Conservation (phyloP, 2,888 invertebrate genomes). For the Caenorhabditis sp. region DNA sequence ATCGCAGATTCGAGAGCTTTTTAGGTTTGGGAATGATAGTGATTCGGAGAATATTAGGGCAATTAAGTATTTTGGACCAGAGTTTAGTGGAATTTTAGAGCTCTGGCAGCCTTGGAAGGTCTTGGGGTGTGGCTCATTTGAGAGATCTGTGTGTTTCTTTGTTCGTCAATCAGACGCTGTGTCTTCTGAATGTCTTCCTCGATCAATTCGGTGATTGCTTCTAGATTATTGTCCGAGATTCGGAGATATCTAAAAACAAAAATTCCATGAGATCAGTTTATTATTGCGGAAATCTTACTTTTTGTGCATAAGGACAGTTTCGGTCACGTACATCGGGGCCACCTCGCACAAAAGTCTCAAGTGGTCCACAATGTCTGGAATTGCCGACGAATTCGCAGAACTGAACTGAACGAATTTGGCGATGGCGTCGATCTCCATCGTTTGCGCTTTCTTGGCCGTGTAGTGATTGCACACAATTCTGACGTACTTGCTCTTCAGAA, state of each 20-base stretch:
- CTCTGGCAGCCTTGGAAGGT: conserved; percentile 46
- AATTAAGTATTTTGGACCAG: background rate
- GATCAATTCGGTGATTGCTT: conserved; percentile 36
- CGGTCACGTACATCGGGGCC: conserved; percentile 39
- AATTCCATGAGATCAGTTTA: too few species aligned
- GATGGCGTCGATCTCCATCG: conserved; percentile 49
- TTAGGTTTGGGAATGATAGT: background rate
- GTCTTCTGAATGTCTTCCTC: conserved; percentile 25
- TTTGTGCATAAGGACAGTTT: conserved; percentile 18
- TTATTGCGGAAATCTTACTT: conserved; percentile 42
- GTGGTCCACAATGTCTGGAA: conserved; percentile 34
- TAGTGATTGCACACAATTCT: conserved; percentile 49
- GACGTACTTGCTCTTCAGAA: conserved; percentile 36
- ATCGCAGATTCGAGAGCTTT: background rate
- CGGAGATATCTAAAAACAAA: conserved; percentile 39
- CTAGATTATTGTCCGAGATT: conserved; percentile 52
- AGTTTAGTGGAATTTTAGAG: conserved; percentile 37
- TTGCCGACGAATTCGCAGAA: conserved; percentile 24
- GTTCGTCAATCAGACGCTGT: conserved; percentile 11
- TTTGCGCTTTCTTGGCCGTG: conserved; percentile 32
- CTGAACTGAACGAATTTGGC: conserved; percentile 52
- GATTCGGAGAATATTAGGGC: background rate
- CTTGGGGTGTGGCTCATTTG: conserved; percentile 35
- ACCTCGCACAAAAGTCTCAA: conserved; percentile 48
- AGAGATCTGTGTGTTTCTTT: conserved; percentile 10